These are phyloP conservation scores for Nyctereutes procyonoides DNA, from an alignment of 2,113 vertebrate species.

Conservation along the genomic window DNA sequence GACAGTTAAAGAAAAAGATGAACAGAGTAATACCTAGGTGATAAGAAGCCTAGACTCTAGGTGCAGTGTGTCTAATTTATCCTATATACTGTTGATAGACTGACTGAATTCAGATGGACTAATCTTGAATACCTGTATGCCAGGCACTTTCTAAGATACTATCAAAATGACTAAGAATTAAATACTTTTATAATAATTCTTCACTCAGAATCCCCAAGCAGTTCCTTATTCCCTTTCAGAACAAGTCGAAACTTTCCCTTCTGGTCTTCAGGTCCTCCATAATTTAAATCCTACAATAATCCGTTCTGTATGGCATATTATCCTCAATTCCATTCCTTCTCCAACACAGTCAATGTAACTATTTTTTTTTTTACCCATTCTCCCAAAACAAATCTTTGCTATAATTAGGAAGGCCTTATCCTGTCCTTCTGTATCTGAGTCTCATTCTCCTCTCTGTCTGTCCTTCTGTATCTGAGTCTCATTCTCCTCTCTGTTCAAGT, in stretches of 20 bases:
- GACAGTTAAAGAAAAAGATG: conserved; percentile 34
- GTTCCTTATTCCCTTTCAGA: conserved; percentile 24
- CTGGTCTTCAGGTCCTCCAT: background rate
- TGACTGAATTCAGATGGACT: background rate
- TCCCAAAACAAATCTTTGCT: conserved; percentile 25
- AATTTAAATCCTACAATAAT: conserved; percentile 24
- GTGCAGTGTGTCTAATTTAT: background rate
- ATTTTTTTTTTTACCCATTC: conserved; percentile 34
- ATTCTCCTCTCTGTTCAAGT: conserved; percentile 31
- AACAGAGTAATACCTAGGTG: conserved; percentile 33
- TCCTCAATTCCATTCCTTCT: background rate
- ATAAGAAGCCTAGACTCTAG: conserved; percentile 19
- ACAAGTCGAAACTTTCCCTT: conserved; percentile 48
- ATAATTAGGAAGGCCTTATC: background rate
- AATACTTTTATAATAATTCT: background rate
- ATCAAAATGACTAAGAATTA: conserved; percentile 31
- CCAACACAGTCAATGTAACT: background rate
- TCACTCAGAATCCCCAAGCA: conserved; percentile 15
- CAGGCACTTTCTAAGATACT: background rate
- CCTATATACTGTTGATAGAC: conserved; percentile 30
- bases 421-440: background rate
- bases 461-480: background rate
- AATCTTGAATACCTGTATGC: background rate
- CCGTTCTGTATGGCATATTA: background rate
- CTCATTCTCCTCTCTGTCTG: conserved; percentile 22